A percentile compares a stretch with the other conserved stretches of the same genome.
Evolutionary conservation across 2,888 invertebrate species (phyloP).

Genomic region (Diarsia brunnea): DNA sequence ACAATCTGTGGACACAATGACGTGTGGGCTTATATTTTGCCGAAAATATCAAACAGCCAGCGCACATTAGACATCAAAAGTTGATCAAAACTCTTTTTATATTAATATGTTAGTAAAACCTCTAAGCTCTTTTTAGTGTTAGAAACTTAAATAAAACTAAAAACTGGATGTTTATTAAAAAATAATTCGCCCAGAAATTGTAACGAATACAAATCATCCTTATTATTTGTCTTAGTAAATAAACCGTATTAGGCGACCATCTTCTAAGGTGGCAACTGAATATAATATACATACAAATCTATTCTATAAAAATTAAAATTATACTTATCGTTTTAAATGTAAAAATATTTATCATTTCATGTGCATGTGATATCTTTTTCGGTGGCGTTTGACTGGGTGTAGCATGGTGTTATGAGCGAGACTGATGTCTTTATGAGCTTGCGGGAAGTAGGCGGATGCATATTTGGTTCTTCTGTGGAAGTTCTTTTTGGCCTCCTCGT

Average conservation of each 20-base stretch:
- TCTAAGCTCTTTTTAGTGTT: too few relatives aligned
- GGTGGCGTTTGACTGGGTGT: not conserved
- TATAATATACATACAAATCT: conserved; percentile 2
- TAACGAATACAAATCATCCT: not conserved
- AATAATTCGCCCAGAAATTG: not conserved
- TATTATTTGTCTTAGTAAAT: not conserved
- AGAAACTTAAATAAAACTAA: too few relatives aligned
- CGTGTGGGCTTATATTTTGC: not conserved
- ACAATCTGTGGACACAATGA: not conserved
- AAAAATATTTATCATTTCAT: not conserved
- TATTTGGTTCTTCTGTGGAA: not conserved
- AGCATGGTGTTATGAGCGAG: conserved; percentile 21
- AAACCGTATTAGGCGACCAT: not conserved
- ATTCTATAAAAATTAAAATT: not conserved
- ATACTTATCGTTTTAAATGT: conserved; percentile 18
- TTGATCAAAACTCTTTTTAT: too few relatives aligned
- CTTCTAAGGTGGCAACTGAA: not conserved
- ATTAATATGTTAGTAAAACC: too few relatives aligned
- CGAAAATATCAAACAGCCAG: too few relatives aligned
- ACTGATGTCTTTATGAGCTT: conserved; percentile 3
- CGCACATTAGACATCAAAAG: too few relatives aligned
- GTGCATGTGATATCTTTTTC: conserved; percentile 21
- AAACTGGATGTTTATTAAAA: too few relatives aligned
- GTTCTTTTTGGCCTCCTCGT: not conserved
- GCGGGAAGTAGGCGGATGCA: not conserved